Evolutionary conservation across 2,888 invertebrate species (phyloP).

Genomic region (Nomada ruficornis): DNA sequence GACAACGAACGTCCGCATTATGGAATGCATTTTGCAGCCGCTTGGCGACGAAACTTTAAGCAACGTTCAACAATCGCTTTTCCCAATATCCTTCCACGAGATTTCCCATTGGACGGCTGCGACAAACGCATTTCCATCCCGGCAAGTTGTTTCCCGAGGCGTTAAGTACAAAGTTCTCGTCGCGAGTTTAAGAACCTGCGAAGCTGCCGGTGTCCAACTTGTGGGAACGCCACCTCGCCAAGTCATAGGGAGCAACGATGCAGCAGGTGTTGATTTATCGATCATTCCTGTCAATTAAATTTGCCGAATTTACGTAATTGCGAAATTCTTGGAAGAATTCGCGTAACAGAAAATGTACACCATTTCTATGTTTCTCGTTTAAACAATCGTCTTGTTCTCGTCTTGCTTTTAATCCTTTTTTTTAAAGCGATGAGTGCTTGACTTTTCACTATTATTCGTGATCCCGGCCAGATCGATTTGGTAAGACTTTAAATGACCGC

Average conservation of each 20-base stretch:
- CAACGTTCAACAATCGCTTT: slow-evolving; percentile 29
- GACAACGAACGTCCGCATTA: neutral
- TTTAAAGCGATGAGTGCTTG: too few species aligned
- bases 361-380: too few species aligned
- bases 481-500: slow-evolving; percentile 1
- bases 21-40: neutral
- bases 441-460: neutral
- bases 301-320: neutral
- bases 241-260: slow-evolving; percentile 9
- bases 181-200: slow-evolving; percentile 24
- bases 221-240: slow-evolving; percentile 6
- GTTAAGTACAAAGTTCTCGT: slow-evolving; percentile 51
- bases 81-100: slow-evolving; percentile 11
- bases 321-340: neutral
- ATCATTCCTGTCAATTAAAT: neutral
- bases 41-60: neutral
- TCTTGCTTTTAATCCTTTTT: too few species aligned
- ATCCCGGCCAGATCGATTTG: neutral
- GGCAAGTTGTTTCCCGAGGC: slow-evolving; percentile 6
- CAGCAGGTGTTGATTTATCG: slow-evolving; percentile 36
- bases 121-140: slow-evolving; percentile 35
- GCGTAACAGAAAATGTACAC: neutral
- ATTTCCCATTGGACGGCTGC: neutral
- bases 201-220: slow-evolving; percentile 30
- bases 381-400: too few species aligned